These are phyloP conservation scores for Zaprionus africanus DNA, from an alignment of 1,140 invertebrate genomes.

Conservation along the genomic window DNA sequence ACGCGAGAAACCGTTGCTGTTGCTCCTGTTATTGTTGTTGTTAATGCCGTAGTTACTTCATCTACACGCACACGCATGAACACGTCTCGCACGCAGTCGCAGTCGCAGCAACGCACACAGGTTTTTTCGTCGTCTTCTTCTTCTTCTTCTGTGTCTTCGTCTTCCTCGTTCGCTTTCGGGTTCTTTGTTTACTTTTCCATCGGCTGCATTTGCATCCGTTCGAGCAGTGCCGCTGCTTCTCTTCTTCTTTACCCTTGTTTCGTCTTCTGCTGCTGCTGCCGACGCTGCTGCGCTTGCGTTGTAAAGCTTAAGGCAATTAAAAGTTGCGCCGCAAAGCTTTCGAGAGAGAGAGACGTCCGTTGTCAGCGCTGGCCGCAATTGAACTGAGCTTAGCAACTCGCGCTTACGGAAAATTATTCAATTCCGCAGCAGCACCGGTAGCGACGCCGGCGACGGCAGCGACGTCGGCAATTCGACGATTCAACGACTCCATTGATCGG, in stretches of 20 bases:
- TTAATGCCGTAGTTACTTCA: conserved; percentile 14
- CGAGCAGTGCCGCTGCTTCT: not conserved
- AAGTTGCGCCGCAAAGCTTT: conserved; percentile 17
- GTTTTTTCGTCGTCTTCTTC: conserved; percentile 10
- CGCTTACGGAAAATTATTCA: conserved; percentile 81
- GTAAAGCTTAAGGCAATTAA: conserved; percentile 19
- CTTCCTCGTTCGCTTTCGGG: conserved; percentile 1
- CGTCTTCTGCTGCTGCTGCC: not conserved
- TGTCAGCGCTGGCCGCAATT: conserved; percentile 73
- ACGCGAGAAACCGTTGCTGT: conserved; percentile 10
- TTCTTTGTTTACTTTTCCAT: conserved; percentile 29
- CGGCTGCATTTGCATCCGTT: conserved; percentile 19
- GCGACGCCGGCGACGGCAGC: conserved; percentile 23
- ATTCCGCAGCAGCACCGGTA: conserved; percentile 58
- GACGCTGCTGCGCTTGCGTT: conserved; percentile 19
- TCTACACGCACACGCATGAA: conserved; percentile 7
- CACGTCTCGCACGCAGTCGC: conserved; percentile 17
- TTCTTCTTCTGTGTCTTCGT: not conserved
- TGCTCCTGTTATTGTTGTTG: conserved; percentile 2
- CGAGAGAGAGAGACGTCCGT: conserved; percentile 57
- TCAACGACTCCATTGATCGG: conserved; percentile 36
- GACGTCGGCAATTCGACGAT: conserved; percentile 23
- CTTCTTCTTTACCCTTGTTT: conserved; percentile 4
- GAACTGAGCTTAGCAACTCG: conserved; percentile 76
- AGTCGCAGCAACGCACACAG: conserved; percentile 10